phyloP scores from a whole-genome alignment of 2,113 vertebrate genomes.

The Tupaia tana region DNA sequence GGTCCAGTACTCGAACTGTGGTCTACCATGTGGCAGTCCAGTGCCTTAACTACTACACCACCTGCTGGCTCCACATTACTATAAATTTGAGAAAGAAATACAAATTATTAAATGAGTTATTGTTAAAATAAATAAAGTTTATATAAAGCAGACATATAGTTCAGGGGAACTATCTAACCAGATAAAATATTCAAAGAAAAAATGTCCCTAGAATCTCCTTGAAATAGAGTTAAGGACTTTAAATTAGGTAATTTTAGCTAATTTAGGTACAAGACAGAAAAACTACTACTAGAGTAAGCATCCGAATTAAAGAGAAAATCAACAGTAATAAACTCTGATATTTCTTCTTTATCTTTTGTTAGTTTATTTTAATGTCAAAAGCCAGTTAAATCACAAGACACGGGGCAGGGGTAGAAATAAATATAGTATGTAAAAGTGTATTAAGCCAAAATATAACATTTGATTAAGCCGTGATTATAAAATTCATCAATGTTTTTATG shows the following conservation, averaged over 20 bases:
- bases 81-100: neutral
- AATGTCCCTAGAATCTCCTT: neutral
- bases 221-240: neutral
- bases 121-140: neutral
- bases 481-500: neutral
- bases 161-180: neutral
- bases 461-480: neutral
- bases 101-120: neutral
- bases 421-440: neutral
- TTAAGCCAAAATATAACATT: neutral
- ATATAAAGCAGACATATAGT: neutral
- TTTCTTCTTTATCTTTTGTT: neutral
- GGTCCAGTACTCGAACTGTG: no score
- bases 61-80: neutral
- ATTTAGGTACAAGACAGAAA: neutral
- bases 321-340: neutral
- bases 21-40: no score
- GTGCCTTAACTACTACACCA: no score
- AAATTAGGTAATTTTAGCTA: neutral
- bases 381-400: neutral
- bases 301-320: neutral
- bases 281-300: neutral
- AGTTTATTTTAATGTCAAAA: slow-evolving; percentile 25
- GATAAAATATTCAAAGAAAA: neutral
- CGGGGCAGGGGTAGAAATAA: neutral